Conservation (phyloP, 1,140 invertebrate genomes). For the Neodiprion fabricii region DNA sequence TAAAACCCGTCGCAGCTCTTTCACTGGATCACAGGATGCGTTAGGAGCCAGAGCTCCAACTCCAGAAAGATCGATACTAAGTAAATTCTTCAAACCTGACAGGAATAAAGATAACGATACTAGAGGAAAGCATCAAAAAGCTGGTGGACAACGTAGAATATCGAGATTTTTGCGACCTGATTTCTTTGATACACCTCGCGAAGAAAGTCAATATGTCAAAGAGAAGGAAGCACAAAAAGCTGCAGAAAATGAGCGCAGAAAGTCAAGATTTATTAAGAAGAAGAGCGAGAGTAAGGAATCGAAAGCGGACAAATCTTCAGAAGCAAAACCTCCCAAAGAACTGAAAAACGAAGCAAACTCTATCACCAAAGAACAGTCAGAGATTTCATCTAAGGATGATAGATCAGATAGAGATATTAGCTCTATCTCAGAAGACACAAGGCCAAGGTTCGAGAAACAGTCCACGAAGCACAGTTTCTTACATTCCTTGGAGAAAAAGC, state of each 20-base stretch:
- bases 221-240: conserved; percentile 68
- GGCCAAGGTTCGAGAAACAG: conserved; percentile 26
- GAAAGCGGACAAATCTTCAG: conserved; percentile 1
- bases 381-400: conserved; percentile 23
- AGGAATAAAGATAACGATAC: conserved; percentile 53
- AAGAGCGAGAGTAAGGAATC: conserved; percentile 26
- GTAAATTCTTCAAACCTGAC: conserved; percentile 63
- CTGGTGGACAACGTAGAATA: conserved; percentile 64
- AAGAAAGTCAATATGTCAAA: conserved; percentile 73
- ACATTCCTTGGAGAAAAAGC: conserved; percentile 58
- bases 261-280: conserved; percentile 50
- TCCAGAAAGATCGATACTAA: conserved; percentile 63
- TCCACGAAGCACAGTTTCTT: conserved; percentile 49
- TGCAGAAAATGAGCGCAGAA: conserved; percentile 57
- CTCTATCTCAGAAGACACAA: conserved; percentile 10
- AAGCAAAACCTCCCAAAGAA: conserved; percentile 44
- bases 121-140: conserved; percentile 44
- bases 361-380: conserved; percentile 37
- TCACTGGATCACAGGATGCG: conserved; percentile 34
- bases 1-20: conserved; percentile 32
- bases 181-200: conserved; percentile 76
- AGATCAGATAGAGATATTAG: conserved; percentile 33
- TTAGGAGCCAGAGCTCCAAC: conserved; percentile 27
- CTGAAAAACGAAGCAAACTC: conserved; percentile 52
- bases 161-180: conserved; percentile 79